phyloP scores from a whole-genome alignment of 2,888 invertebrate species.

The Pristionchus mayeri region DNA sequence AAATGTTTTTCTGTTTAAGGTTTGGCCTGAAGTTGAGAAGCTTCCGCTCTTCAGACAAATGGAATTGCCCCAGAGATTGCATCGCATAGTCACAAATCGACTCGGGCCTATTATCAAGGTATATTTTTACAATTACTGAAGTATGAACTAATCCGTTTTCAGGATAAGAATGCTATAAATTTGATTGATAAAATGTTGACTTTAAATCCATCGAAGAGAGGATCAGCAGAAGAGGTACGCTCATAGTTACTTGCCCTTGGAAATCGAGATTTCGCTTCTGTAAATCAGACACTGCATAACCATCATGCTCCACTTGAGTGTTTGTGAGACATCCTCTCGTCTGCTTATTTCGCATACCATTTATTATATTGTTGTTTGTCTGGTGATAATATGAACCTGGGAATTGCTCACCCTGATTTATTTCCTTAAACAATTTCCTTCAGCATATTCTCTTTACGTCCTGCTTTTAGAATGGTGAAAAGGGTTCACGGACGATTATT shows the following conservation, averaged over 20 bases:
- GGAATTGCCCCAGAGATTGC: slow-evolving; percentile 49
- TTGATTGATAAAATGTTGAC: slow-evolving; percentile 91
- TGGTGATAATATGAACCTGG: too few species aligned
- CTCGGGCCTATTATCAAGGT: neutral
- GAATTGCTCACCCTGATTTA: too few species aligned
- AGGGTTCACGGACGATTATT: too few species aligned
- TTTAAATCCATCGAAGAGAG: slow-evolving; percentile 90
- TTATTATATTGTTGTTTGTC: neutral
- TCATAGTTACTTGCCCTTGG: neutral
- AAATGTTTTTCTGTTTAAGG: neutral
- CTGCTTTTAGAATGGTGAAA: neutral
- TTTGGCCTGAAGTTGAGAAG: slow-evolving; percentile 52
- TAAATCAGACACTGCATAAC: too few species aligned
- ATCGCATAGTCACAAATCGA: neutral
- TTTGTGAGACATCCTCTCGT: too few species aligned
- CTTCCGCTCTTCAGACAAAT: slow-evolving; percentile 58
- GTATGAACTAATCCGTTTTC: too few species aligned
- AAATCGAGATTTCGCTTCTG: neutral
- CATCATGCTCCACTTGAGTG: too few species aligned
- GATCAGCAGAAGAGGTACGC: slow-evolving; percentile 86
- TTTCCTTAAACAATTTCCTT: too few species aligned
- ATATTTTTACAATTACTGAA: neutral
- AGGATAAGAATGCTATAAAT: slow-evolving; percentile 86
- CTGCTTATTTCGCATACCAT: too few species aligned
- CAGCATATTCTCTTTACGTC: too few species aligned